phyloP scores from a whole-genome alignment of 1,140 invertebrate species.

The Gryllus bimaculatus region DNA sequence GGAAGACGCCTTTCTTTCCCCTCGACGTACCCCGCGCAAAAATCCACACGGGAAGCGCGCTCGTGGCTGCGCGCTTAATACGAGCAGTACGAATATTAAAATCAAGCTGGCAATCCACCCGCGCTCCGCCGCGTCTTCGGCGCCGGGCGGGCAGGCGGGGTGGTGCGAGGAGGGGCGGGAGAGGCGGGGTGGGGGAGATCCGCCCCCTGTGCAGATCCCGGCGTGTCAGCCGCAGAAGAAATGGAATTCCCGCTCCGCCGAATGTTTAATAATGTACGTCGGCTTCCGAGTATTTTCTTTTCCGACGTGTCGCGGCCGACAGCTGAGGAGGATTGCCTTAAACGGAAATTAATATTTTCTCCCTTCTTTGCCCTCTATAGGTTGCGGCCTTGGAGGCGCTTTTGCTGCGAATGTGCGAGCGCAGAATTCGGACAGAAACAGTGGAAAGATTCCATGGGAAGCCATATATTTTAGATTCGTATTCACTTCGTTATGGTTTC shows the following conservation, averaged over 20 bases:
- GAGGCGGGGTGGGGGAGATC: not conserved
- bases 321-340: not conserved
- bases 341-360: not conserved
- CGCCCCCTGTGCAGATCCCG: not conserved
- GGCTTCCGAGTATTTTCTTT: not conserved
- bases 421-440: too few species aligned
- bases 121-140: too few species aligned
- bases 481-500: too few species aligned
- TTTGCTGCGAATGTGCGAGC: too few species aligned
- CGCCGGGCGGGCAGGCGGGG: too few species aligned
- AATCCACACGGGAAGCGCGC: not conserved
- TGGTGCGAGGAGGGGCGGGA: too few species aligned
- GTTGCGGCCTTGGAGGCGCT: too few species aligned
- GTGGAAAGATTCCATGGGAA: too few species aligned
- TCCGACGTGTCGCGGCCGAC: not conserved
- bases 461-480: too few species aligned
- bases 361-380: too few species aligned
- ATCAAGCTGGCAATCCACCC: not conserved
- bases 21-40: not conserved
- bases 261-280: not conserved
- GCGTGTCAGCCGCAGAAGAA: not conserved
- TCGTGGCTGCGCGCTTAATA: not conserved
- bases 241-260: not conserved
- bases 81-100: constrained; percentile 1
- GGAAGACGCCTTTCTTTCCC: not conserved